Evolutionary conservation across 2,113 vertebrate species (phyloP).

Genomic region (Cyprinus carpio): DNA sequence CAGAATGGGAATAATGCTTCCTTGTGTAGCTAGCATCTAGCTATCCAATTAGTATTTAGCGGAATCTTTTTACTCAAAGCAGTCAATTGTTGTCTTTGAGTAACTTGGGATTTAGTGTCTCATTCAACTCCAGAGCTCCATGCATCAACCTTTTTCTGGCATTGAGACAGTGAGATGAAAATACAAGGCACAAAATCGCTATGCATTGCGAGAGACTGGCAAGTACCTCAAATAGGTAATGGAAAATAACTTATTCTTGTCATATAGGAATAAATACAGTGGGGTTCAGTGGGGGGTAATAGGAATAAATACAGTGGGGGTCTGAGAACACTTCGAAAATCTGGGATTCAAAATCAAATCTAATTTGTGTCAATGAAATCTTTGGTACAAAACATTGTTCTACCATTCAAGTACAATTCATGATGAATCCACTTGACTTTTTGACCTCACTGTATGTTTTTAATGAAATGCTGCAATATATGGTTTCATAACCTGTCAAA

Average conservation of each 20-base stretch:
- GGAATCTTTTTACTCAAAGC: neutral
- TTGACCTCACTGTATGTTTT: neutral
- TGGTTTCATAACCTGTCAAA: too few relatives aligned
- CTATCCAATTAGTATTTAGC: neutral
- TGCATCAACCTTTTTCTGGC: neutral
- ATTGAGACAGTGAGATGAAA: neutral
- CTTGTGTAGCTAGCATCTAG: neutral
- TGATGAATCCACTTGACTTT: neutral
- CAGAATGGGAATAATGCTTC: neutral
- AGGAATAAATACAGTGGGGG: too few relatives aligned
- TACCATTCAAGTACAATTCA: neutral
- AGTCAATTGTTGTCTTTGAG: neutral
- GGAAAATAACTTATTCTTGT: neutral
- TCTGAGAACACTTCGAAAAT: neutral
- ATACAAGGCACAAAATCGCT: neutral
- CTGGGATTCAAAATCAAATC: neutral
- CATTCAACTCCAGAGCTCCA: slow-evolving; percentile 18
- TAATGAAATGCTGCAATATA: neutral
- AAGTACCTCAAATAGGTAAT: neutral
- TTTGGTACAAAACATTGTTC: neutral
- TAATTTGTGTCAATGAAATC: neutral
- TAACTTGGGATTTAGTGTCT: slow-evolving; percentile 1
- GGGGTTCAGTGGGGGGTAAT: too few relatives aligned
- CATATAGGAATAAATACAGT: neutral
- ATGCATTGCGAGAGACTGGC: neutral